A percentile compares a stretch with the other conserved stretches of the same genome.
These are phyloP conservation scores for Notiomystis cincta DNA, from an alignment of 2,113 vertebrate genomes.

Conservation along the genomic window DNA sequence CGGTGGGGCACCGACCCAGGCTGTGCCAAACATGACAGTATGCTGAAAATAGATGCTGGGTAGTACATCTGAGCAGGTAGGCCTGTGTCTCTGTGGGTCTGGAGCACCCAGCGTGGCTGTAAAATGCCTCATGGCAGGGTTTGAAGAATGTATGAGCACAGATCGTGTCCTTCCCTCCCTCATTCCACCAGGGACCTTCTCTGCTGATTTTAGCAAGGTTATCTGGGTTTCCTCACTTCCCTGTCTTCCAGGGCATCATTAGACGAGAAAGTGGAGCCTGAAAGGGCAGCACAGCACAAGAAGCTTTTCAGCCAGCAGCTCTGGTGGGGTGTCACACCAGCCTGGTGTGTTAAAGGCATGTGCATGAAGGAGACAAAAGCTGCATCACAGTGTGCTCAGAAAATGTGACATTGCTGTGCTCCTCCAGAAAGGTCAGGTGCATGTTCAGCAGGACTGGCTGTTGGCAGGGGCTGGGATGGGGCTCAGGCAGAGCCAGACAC, in stretches of 20 bases:
- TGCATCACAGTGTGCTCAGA: rapidly evolving
- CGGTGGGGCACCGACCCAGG: not conserved
- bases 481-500: not conserved
- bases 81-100: not conserved
- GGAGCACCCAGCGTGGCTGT: not conserved
- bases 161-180: not conserved
- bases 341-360: not conserved
- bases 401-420: not conserved
- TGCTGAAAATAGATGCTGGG: not conserved
- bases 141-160: not conserved
- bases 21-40: not conserved
- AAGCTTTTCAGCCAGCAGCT: not conserved
- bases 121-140: not conserved
- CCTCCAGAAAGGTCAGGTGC: not conserved
- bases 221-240: not conserved
- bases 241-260: not conserved
- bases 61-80: not conserved
- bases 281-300: not conserved
- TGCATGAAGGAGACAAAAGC: not conserved
- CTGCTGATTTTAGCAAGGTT: not conserved
- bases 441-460: not conserved
- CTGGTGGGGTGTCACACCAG: not conserved
- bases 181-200: not conserved
- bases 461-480: not conserved
- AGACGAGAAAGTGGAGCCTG: not conserved